Base-by-base conservation (phyloP, 1,140 invertebrate species). In the Penaeus indicus region DNA sequence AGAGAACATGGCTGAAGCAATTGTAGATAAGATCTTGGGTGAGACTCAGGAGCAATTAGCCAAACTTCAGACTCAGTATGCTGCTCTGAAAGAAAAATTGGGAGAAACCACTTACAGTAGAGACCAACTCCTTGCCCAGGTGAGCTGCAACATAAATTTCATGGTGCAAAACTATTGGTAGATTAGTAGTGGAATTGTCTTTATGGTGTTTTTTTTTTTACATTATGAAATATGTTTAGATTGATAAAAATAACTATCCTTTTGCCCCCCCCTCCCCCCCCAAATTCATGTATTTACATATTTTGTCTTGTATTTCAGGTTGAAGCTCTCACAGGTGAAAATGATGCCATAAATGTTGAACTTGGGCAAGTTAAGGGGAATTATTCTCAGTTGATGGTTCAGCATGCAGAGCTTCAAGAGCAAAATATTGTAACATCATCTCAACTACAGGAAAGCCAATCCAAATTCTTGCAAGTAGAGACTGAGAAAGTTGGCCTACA, bases 21-120 rank as follows among this genome's bases (percentile, higher is more conserved):
- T 90, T 22, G 89, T 90, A 84, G 89, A 90, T 47, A 84, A 88
- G 61, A 62, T 90, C 32, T 54, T 90, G 63, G 60, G 64, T 47
- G 89, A 90, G 67, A 86, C 85, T n/a, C 67, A 60, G n/a, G 85
- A 83, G 61, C 79, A 87, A 60, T 67, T 90, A 32, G 42, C 25
- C 0, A 27, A 85, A 25, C 32, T 86, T 21, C 69, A 88, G 42
- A 61, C 77, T 32, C n/a, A 87, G 47, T 62, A 87, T 60, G 19
- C 79, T 19, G 32, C 75, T 22, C 62, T 90, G 4, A 79, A 86
- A 10, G 60, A 90, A n/a, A 67, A 90, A 63, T 61, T 86, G 47
- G 69, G 47, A 21, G 72, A 47, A 42, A 60, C 72, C 18, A n/a
- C 72, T n/a, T 38, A 86, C 21, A 61, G 16, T 25, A 84, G 89